These are phyloP conservation scores for Drosophila anomelani DNA, from an alignment of 2,888 invertebrate species.

Conservation along the genomic window DNA sequence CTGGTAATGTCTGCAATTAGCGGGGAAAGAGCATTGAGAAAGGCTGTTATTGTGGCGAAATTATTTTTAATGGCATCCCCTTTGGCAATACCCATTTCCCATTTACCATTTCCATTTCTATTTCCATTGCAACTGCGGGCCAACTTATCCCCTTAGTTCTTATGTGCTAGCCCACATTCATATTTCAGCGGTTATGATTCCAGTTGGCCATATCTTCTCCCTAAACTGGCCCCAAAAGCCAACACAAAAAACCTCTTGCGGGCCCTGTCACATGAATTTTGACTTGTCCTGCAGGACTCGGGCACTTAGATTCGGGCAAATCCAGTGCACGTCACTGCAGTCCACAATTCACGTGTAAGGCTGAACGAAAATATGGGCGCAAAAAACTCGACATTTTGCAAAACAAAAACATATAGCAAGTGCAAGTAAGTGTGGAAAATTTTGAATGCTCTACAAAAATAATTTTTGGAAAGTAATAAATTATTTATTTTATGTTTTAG, in stretches of 20 bases:
- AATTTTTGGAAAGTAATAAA: too few relatives aligned
- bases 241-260: slow-evolving; percentile 38
- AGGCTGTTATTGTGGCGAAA: slow-evolving; percentile 54
- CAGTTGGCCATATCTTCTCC: slow-evolving; percentile 63
- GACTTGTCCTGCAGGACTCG: slow-evolving; percentile 47
- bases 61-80: slow-evolving; percentile 45
- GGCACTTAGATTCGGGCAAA: slow-evolving; percentile 33
- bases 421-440: too few relatives aligned
- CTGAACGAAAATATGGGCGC: slow-evolving; percentile 19
- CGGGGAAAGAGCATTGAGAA: slow-evolving; percentile 13
- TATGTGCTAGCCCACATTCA: slow-evolving; percentile 38
- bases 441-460: not conserved
- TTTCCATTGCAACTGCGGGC: slow-evolving; percentile 8
- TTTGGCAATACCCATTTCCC: slow-evolving; percentile 7
- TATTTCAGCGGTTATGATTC: slow-evolving; percentile 43
- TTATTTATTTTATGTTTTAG: too few relatives aligned
- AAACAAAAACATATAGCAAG: not conserved
- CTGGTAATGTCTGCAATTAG: slow-evolving; percentile 85
- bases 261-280: slow-evolving; percentile 72
- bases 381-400: slow-evolving; percentile 18
- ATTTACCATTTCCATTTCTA: slow-evolving; percentile 3
- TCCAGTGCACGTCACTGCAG: slow-evolving; percentile 66
- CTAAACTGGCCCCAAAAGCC: slow-evolving; percentile 69
- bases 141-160: slow-evolving; percentile 26
- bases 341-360: slow-evolving; percentile 65